Conservation (phyloP, 2,797 vertebrate genomes). For the Odontamblyopus lacepedii region DNA sequence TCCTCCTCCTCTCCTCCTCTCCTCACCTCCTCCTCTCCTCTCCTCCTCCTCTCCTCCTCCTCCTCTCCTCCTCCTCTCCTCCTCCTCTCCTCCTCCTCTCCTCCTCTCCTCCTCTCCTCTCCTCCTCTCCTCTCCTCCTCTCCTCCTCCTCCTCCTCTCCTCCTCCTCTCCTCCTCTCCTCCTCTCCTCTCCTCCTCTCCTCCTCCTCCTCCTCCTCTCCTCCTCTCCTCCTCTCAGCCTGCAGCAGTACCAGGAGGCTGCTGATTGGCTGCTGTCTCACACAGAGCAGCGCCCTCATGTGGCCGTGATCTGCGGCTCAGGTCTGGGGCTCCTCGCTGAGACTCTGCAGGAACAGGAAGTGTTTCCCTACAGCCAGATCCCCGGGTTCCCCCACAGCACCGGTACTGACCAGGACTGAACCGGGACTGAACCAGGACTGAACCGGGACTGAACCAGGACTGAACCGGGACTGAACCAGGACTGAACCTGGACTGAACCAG, state of each 20-base stretch:
- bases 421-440: background rate
- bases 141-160: no score
- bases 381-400: conserved; percentile 85
- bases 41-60: no score
- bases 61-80: no score
- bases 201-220: no score
- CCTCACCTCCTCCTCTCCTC: no score
- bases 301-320: conserved; percentile 84
- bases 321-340: conserved; percentile 82
- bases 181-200: no score
- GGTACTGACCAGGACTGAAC: conserved; percentile 55
- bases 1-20: no score
- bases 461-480: background rate
- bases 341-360: conserved; percentile 73
- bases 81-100: no score
- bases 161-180: no score
- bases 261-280: conserved; percentile 80
- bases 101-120: no score
- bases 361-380: conserved; percentile 80
- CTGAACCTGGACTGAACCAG: background rate
- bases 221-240: no score
- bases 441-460: background rate
- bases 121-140: no score
- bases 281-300: conserved; percentile 80
- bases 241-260: conserved; percentile 72